phyloP scores from a whole-genome alignment of 2,113 vertebrate species.

The Atractosteus spatula region DNA sequence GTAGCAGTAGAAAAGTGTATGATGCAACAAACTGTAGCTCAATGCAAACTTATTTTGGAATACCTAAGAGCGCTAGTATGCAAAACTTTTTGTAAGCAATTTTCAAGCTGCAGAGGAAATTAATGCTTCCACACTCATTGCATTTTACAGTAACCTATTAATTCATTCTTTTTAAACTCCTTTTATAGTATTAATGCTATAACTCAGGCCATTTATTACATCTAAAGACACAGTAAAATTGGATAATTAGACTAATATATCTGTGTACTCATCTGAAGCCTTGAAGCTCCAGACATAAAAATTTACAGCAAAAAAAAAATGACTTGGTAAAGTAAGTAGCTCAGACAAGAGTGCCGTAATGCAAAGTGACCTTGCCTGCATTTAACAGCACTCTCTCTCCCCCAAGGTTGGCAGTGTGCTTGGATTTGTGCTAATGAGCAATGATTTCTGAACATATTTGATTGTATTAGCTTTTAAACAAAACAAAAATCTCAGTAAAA shows the following conservation, averaged over 20 bases:
- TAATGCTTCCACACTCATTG: not conserved
- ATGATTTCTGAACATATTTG: not conserved
- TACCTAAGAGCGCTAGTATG: too few relatives aligned
- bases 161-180: slow-evolving; percentile 58
- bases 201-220: slow-evolving; percentile 63
- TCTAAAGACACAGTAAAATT: slow-evolving; percentile 73
- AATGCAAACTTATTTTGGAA: too few relatives aligned
- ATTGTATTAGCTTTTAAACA: not conserved
- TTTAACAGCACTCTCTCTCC: not conserved
- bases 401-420: not conserved
- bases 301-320: slow-evolving; percentile 50
- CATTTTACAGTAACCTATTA: slow-evolving; percentile 32
- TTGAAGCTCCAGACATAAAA: slow-evolving; percentile 69
- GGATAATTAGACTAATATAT: slow-evolving; percentile 76
- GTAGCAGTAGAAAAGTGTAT: too few relatives aligned
- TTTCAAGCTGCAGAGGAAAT: too few relatives aligned
- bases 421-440: slow-evolving; percentile 17
- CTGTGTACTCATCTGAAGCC: slow-evolving; percentile 67
- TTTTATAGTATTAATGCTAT: slow-evolving; percentile 72
- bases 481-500: not conserved
- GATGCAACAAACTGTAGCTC: too few relatives aligned
- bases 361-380: slow-evolving; percentile 38
- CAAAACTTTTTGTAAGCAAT: too few relatives aligned
- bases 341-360: slow-evolving; percentile 26
- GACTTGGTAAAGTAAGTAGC: slow-evolving; percentile 8